These are phyloP conservation scores for Sapajus apella DNA, from an alignment of 2,113 vertebrate genomes.

Conservation along the genomic window DNA sequence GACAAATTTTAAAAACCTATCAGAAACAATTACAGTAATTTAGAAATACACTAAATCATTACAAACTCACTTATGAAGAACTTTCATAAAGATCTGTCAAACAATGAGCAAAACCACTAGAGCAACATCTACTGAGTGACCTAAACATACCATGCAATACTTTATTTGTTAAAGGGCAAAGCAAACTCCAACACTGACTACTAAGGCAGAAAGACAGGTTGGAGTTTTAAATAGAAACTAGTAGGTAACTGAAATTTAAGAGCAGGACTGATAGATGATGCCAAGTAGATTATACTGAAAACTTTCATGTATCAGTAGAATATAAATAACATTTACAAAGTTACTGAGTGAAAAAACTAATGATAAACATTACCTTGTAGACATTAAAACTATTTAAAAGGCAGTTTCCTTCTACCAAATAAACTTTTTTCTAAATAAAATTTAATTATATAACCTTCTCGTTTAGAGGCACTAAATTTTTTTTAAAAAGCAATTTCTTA, in stretches of 20 bases:
- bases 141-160: not conserved
- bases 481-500: not conserved
- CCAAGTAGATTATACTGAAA: not conserved
- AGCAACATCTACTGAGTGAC: constrained; percentile 30
- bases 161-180: constrained; percentile 36
- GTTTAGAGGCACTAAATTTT: not conserved
- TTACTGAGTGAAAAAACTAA: not conserved
- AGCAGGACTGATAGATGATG: not conserved
- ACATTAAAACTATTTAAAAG: not conserved
- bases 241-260: not conserved
- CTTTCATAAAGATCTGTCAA: constrained; percentile 25
- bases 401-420: not conserved
- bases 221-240: not conserved
- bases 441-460: constrained; percentile 11
- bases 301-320: not conserved
- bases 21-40: constrained; percentile 53
- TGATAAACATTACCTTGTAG: not conserved
- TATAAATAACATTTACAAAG: not conserved
- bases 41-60: constrained; percentile 52
- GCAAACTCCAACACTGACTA: not conserved
- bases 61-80: constrained; percentile 44
- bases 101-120: not conserved
- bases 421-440: constrained; percentile 3
- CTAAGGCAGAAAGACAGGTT: not conserved
- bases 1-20: constrained; percentile 54